A percentile compares a stretch with the other conserved stretches of the same genome.
These are phyloP conservation scores for Folsomia manolachei DNA, from an alignment of 2,888 invertebrate genomes.

Conservation along the genomic window DNA sequence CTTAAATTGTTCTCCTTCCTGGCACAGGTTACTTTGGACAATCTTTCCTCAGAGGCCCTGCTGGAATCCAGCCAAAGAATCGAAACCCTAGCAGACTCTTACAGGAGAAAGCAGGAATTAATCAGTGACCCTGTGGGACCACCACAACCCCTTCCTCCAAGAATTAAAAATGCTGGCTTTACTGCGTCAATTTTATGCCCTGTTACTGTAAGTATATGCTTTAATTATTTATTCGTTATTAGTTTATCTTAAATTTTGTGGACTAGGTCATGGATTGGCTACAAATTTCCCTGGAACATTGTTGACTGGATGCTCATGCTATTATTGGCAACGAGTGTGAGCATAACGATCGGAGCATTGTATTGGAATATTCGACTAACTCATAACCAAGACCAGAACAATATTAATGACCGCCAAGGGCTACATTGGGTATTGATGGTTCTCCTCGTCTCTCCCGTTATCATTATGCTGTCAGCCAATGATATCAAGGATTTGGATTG, in stretches of 20 bases:
- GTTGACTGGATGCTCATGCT: constrained; percentile 75
- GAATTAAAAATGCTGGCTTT: constrained; percentile 64
- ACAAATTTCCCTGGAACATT: constrained; percentile 80
- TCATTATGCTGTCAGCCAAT: constrained; percentile 61
- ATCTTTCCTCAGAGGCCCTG: constrained; percentile 90
- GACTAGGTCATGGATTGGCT: constrained; percentile 60
- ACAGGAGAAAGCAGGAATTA: constrained; percentile 66
- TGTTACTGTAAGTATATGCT: constrained; percentile 59
- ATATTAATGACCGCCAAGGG: constrained; percentile 64
- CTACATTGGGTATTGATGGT: constrained; percentile 81
- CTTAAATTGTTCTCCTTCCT: neutral
- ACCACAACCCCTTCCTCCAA: constrained; percentile 70
- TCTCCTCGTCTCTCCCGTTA: constrained; percentile 72
- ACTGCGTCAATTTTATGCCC: constrained; percentile 69
- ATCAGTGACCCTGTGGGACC: constrained; percentile 66
- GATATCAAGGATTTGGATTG: constrained; percentile 57
- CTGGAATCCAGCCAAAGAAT: constrained; percentile 90
- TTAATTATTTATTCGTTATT: neutral
- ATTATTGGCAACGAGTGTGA: constrained; percentile 75
- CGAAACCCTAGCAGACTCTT: constrained; percentile 80
- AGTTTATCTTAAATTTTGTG: constrained; percentile 1
- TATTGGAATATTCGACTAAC: constrained; percentile 87
- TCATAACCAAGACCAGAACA: constrained; percentile 56
- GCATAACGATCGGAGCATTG: constrained; percentile 77
- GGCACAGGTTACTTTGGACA: constrained; percentile 81